Evolutionary conservation across 2,797 vertebrate species (phyloP).

Genomic region (Paedocypris micromegethes): DNA sequence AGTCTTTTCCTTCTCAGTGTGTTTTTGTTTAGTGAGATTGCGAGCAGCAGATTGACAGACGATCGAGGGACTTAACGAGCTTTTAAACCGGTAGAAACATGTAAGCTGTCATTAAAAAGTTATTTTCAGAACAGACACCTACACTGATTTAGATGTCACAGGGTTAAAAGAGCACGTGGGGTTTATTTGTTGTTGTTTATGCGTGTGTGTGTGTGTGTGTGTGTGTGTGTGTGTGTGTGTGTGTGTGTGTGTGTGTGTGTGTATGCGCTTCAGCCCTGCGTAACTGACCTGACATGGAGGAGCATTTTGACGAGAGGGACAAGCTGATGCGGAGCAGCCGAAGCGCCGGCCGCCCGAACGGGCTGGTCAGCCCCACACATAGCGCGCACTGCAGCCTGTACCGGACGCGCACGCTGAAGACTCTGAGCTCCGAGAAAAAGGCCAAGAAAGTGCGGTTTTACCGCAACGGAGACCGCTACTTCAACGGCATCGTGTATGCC

Average conservation of each 20-base stretch:
- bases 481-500: conserved; percentile 93
- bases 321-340: conserved; percentile 76
- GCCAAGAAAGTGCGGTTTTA: conserved; percentile 98
- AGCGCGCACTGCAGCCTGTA: conserved; percentile 97
- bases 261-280: conserved; percentile 20
- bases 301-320: conserved; percentile 94
- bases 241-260: no score
- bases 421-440: conserved; percentile 88
- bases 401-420: conserved; percentile 89
- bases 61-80: conserved; percentile 39
- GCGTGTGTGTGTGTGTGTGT: no score
- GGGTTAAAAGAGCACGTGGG: background rate
- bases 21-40: background rate
- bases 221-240: no score
- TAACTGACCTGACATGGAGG: conserved; percentile 76
- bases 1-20: conserved; percentile 4
- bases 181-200: background rate
- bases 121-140: conserved; percentile 59
- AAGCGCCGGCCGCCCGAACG: conserved; percentile 79
- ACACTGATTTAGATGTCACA: background rate
- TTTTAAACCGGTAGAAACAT: conserved; percentile 37
- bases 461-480: conserved; percentile 95
- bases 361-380: conserved; percentile 88
- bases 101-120: conserved; percentile 68
- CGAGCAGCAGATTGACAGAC: conserved; percentile 19